Percentiles rank a stretch among this genome's conserved stretches.
These are phyloP conservation scores for Meloidogyne floridensis DNA, from an alignment of 1,140 invertebrate species.

Conservation along the genomic window DNA sequence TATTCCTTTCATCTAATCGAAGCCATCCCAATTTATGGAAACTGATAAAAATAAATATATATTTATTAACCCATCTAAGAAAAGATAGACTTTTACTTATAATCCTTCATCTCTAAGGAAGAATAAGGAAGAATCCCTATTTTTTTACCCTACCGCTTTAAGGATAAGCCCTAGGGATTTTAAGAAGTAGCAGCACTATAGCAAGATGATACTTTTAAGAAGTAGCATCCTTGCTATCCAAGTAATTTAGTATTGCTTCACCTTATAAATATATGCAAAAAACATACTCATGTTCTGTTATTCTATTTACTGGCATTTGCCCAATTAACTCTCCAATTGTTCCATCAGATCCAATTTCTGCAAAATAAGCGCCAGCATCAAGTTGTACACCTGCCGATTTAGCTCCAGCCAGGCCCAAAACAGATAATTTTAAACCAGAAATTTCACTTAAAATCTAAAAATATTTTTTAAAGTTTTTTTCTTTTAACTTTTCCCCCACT, in stretches of 20 bases:
- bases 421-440: conserved; percentile 34
- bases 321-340: conserved; percentile 33
- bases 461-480: background rate
- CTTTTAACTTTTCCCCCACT: background rate
- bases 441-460: conserved; percentile 23
- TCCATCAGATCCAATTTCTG: conserved; percentile 38
- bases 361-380: conserved; percentile 53
- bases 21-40: conserved; percentile 56
- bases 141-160: too few species aligned
- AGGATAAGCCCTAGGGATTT: too few species aligned
- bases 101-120: too few species aligned
- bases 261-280: background rate
- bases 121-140: too few species aligned
- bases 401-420: conserved; percentile 28
- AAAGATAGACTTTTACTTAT: too few species aligned
- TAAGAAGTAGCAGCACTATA: too few species aligned
- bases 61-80: background rate
- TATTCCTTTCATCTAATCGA: conserved; percentile 37
- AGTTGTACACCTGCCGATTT: conserved; percentile 33
- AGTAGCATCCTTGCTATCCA: too few species aligned
- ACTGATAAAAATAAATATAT: conserved; percentile 30
- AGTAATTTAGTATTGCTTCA: too few species aligned
- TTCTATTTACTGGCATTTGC: conserved; percentile 49
- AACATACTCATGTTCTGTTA: conserved; percentile 50
- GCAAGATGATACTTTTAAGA: too few species aligned